Evolutionary conservation across 1,140 invertebrate genomes (phyloP).

Genomic region (Microplitis mediator): DNA sequence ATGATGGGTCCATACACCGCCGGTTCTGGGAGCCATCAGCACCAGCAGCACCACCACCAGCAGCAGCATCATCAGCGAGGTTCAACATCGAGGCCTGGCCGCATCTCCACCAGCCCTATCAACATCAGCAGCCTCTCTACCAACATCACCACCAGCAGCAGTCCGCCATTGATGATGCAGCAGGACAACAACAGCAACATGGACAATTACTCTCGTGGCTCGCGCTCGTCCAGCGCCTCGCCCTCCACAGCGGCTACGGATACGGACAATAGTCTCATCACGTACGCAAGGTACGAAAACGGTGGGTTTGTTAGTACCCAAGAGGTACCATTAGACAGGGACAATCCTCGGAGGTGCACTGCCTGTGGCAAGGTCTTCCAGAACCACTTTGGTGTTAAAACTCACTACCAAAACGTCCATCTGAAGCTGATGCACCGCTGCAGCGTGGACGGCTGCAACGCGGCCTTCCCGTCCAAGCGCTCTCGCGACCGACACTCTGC

Average conservation of each 20-base stretch:
- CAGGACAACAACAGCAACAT: constrained; percentile 47
- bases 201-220: constrained; percentile 60
- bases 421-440: constrained; percentile 96
- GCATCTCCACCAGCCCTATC: constrained; percentile 58
- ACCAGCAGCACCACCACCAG: constrained; percentile 61
- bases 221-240: constrained; percentile 61
- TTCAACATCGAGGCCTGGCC: constrained; percentile 57
- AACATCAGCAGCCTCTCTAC: constrained; percentile 37
- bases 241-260: constrained; percentile 61
- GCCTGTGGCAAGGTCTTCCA: constrained; percentile 93
- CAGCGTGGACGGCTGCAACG: constrained; percentile 94
- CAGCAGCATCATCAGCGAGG: constrained; percentile 30
- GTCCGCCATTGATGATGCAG: neutral
- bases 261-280: constrained; percentile 60
- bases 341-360: constrained; percentile 84
- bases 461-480: constrained; percentile 92
- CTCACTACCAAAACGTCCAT: constrained; percentile 95
- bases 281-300: constrained; percentile 74
- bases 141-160: neutral
- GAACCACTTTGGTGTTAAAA: constrained; percentile 94
- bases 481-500: constrained; percentile 91
- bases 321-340: constrained; percentile 83
- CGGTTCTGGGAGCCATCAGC: constrained; percentile 29
- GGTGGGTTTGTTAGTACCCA: constrained; percentile 75
- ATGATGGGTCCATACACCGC: constrained; percentile 34